Evolutionary conservation across 2,888 invertebrate genomes (phyloP).

Genomic region (Dichetophora obliterata): DNA sequence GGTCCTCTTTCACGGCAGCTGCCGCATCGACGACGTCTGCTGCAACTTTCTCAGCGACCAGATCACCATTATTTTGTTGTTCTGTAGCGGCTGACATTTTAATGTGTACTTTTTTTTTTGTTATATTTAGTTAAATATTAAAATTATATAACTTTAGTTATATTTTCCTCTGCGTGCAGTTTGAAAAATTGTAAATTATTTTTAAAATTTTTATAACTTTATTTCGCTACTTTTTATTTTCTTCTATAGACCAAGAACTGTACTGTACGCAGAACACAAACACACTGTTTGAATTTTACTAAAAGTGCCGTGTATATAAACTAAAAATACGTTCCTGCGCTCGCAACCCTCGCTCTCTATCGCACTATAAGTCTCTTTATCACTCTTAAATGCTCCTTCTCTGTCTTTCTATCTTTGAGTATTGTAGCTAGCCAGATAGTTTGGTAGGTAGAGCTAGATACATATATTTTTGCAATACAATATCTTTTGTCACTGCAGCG

Average conservation of each 20-base stretch:
- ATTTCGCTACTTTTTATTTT: conserved; percentile 25
- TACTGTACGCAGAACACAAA: conserved; percentile 65
- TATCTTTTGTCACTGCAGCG: conserved; percentile 23
- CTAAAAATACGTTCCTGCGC: conserved; percentile 39
- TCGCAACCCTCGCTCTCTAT: conserved; percentile 16
- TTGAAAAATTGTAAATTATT: conserved; percentile 53
- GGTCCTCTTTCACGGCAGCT: conserved; percentile 69
- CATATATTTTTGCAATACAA: conserved; percentile 34
- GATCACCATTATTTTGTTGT: conserved; percentile 77
- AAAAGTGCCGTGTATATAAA: conserved; percentile 62
- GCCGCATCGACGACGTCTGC: conserved; percentile 64
- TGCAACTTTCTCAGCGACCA: conserved; percentile 81
- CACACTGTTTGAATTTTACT: conserved; percentile 61
- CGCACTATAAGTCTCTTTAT: background rate
- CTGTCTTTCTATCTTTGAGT: conserved; percentile 23
- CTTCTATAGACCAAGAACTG: conserved; percentile 52
- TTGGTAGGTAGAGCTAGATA: conserved; percentile 12
- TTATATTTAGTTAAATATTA: conserved; percentile 47
- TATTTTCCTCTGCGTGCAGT: conserved; percentile 43
- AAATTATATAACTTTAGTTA: conserved; percentile 60
- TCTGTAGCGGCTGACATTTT: conserved; percentile 82
- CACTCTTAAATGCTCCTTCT: background rate
- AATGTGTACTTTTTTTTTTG: conserved; percentile 64
- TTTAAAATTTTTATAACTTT: conserved; percentile 26
- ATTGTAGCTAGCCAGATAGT: conserved; percentile 20